Base-by-base conservation (phyloP, 1,140 invertebrate species). In the Goniozus legneri region DNA sequence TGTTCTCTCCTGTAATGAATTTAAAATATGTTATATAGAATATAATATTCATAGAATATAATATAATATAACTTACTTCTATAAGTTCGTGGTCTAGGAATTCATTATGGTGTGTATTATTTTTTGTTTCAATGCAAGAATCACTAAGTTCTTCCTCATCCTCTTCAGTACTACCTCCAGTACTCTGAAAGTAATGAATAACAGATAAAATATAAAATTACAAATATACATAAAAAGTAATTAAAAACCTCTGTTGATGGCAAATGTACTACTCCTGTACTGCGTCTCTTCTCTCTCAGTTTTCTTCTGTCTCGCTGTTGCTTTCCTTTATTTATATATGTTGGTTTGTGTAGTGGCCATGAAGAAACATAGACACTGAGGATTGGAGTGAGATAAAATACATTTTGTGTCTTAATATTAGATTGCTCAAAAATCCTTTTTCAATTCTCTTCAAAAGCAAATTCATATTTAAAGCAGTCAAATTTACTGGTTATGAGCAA, bases 181-280 rank as follows among this genome's bases (percentile, higher is more conserved):
- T 83, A 51, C 82, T 84, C 82, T 84, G 10, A 10, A 39, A 40
- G 13, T 40, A n/a, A 14, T 4, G 19, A 21, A 43, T 16, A 20
- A 7, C 18, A 34, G 3, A 36, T 10, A 15, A 27, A 43, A 18
- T 19, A 42, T 31, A 15, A 38, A 38, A 19, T 15, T 18, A 38
- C 13, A 27, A 27, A 27, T 27, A 27, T 6, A 27, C 24, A 6
- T 6, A 27, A 10, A 10, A 27, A 27, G 24, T 10, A 50, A 60
- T 44, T 38, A 43, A 60, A 56, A 60, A 82, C 80, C 79, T 84
- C 82, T 49, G 82, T 83, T 3, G 82, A 84, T 12, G 79, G 80
- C 22, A 84, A 71, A 63, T 84, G 82, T 14, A 84, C 81, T 13
- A 84, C 81, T 31, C 82, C 82, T 20, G 82, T 83, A 54, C 82